Conservation (phyloP, 2,113 vertebrate species). For the Oreochromis niloticus region DNA sequence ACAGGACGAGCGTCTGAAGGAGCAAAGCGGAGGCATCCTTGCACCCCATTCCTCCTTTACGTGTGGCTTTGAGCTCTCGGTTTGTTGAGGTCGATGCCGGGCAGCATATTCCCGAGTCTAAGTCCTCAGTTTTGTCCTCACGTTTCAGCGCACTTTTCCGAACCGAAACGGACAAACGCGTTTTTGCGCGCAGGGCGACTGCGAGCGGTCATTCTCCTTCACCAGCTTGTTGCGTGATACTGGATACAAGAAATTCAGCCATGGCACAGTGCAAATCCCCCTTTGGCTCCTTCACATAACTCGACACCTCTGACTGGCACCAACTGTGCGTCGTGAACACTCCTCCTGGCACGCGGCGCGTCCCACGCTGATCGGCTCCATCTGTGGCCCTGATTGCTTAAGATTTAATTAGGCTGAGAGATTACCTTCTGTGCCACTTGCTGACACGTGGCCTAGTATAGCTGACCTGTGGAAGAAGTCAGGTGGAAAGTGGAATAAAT, state of each 20-base stretch:
- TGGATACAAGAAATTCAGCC: neutral
- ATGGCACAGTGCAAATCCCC: neutral
- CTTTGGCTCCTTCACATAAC: neutral
- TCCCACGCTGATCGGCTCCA: conserved; percentile 27
- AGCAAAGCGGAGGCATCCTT: neutral
- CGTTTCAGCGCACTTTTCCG: neutral
- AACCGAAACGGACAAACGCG: neutral
- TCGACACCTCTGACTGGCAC: neutral
- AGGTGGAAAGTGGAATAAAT: neutral
- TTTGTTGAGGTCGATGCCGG: neutral
- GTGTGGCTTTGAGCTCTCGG: neutral
- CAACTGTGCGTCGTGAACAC: neutral
- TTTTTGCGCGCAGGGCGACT: neutral
- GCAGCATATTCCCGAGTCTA: conserved; percentile 11
- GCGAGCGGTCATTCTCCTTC: neutral
- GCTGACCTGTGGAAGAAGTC: neutral
- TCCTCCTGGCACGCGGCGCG: conserved; percentile 21
- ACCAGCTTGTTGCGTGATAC: neutral
- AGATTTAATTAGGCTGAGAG: conserved; percentile 34
- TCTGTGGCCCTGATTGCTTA: conserved; percentile 38
- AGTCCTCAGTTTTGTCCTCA: neutral
- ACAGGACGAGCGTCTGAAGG: conserved; percentile 9
- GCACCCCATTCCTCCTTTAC: conserved; percentile 13
- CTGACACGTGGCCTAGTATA: neutral
- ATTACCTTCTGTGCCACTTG: neutral